Percentiles rank a stretch among this genome's conserved stretches.
phyloP scores from a whole-genome alignment of 92 coral and sea anemone genomes.

The Heteractis magnifica region DNA sequence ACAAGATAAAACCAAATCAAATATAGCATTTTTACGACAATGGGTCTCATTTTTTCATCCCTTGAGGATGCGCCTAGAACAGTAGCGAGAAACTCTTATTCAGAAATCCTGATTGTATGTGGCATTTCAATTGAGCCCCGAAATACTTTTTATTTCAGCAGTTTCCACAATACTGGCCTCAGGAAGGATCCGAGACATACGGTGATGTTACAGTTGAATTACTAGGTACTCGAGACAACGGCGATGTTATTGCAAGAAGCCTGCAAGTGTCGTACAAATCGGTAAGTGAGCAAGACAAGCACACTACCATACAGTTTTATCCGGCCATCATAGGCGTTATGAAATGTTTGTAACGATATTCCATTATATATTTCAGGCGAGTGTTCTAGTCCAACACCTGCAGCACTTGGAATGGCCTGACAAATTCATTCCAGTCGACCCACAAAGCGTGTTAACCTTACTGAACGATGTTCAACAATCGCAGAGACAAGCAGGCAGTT shows the following conservation, averaged over 20 bases:
- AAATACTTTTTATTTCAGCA: background rate
- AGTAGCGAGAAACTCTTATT: too few species aligned
- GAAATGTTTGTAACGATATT: background rate
- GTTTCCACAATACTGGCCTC: constrained; percentile 56
- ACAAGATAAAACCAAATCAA: too few species aligned
- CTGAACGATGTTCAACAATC: constrained; percentile 50
- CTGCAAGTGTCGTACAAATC: constrained; percentile 10
- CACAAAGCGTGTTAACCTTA: constrained; percentile 48
- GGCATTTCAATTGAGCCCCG: too few species aligned
- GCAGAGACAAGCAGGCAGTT: constrained; percentile 36
- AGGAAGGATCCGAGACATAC: constrained; percentile 21
- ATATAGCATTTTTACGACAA: too few species aligned
- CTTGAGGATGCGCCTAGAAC: too few species aligned
- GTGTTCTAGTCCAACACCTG: constrained; percentile 46
- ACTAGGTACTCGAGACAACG: background rate
- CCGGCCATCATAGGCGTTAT: background rate
- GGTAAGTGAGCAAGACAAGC: constrained; percentile 15
- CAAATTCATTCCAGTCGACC: constrained; percentile 43
- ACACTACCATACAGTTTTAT: background rate
- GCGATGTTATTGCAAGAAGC: constrained; percentile 4
- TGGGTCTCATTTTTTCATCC: too few species aligned
- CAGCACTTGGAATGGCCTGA: constrained; percentile 58
- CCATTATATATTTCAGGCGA: background rate
- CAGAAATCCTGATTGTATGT: too few species aligned
- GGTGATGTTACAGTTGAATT: constrained; percentile 25